Evolutionary conservation across 2,797 vertebrate genomes (phyloP).

Genomic region (Eospalax fontanierii): DNA sequence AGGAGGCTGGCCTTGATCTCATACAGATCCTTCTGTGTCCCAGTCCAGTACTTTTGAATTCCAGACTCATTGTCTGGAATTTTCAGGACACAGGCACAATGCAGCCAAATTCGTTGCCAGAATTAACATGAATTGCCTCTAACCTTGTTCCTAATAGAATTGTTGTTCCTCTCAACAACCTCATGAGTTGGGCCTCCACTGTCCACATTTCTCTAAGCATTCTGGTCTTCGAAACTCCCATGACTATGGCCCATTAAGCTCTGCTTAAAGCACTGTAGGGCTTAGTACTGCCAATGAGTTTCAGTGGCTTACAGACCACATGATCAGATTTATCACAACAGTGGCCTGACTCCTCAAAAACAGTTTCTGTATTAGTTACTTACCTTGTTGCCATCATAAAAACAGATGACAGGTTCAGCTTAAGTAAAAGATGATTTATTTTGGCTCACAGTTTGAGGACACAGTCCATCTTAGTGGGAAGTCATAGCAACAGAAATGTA

Average conservation of each 20-base stretch:
- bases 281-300: not conserved
- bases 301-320: not conserved
- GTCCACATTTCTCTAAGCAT: not conserved
- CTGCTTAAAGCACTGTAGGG: not conserved
- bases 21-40: too few species aligned
- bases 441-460: not conserved
- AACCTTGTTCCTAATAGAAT: not conserved
- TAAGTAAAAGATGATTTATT: not conserved
- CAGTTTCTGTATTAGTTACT: not conserved
- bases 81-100: not conserved
- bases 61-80: not conserved
- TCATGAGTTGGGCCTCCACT: not conserved
- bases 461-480: too few species aligned
- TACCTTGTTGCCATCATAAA: not conserved
- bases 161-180: not conserved
- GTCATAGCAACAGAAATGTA: not conserved
- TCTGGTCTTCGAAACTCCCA: too few species aligned
- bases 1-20: too few species aligned
- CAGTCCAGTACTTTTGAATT: not conserved
- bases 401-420: not conserved
- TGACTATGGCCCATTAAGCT: not conserved
- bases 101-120: not conserved
- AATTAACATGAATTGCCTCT: not conserved
- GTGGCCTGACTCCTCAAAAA: not conserved
- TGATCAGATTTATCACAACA: not conserved